Conservation (phyloP, 2,888 invertebrate genomes). For the Cancer borealis region DNA sequence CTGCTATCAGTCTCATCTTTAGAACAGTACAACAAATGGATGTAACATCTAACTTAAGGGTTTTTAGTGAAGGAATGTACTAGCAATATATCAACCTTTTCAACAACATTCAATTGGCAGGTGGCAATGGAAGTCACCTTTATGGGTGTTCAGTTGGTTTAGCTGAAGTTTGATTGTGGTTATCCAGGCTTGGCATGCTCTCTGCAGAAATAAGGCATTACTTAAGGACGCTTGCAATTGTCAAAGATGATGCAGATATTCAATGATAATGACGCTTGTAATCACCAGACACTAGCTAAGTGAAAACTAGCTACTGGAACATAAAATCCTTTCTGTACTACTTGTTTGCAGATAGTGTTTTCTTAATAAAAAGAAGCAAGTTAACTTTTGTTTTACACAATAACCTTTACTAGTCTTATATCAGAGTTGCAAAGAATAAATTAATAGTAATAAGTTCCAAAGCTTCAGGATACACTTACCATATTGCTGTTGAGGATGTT, state of each 20-base stretch:
- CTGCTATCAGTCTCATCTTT: not conserved
- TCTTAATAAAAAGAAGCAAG: conserved; percentile 71
- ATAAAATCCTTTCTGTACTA: conserved; percentile 73
- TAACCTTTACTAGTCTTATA: conserved; percentile 57
- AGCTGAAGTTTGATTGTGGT: conserved; percentile 52
- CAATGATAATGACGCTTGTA: conserved; percentile 75
- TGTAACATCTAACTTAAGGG: not conserved
- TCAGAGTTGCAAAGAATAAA: not conserved
- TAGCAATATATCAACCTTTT: not conserved
- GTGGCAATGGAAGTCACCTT: conserved; percentile 29
- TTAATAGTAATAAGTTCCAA: not conserved
- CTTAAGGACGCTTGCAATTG: conserved; percentile 68
- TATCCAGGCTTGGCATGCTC: conserved; percentile 69
- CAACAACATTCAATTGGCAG: conserved; percentile 21
- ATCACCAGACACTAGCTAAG: conserved; percentile 71
- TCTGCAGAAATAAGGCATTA: conserved; percentile 62
- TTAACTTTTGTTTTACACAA: conserved; percentile 66
- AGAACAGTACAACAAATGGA: not conserved
- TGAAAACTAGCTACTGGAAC: conserved; percentile 66
- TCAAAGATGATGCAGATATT: conserved; percentile 68
- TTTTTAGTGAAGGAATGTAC: not conserved
- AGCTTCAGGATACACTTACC: not conserved
- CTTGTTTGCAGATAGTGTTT: conserved; percentile 76
- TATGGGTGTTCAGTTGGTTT: conserved; percentile 43
- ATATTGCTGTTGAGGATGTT: conserved; percentile 54